Base-by-base conservation (phyloP, 2,113 vertebrate species). In the Numenius arquata region DNA sequence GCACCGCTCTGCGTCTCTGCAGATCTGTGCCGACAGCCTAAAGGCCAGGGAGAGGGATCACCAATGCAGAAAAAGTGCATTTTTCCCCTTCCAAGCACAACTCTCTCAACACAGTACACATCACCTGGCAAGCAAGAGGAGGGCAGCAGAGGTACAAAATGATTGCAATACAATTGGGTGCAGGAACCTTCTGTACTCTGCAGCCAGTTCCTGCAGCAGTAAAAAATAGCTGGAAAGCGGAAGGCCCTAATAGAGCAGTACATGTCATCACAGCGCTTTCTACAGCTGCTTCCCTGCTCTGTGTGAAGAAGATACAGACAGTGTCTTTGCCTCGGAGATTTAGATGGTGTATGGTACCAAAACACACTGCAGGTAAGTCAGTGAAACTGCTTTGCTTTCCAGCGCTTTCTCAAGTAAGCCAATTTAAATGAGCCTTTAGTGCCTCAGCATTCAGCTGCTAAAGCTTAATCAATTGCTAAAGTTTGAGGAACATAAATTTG, bases 211-310 rank as follows among this genome's bases (percentile, higher is more conserved):
- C 91, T 90, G 88, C 50, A 77, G 78, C 71, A 85, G 81, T 47
- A 56, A 82, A 88, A 95, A 96, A 79, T 9, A 94, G 78, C 94
- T 73, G 85, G 45, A 76, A 72, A 93, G 48, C 22, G 9, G 92
- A 94, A 96, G 50, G 47, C 15, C 19, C 48, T 76, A 47, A 48
- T 40, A 70, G 58, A 70, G 78, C 62, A 76, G 71, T 72, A 73
- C 72, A 93, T 38, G 45, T 73, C 62, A 80, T 30, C 71, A 70
- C n/a, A 85, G 71, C 4, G 4, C 52, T 41, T 95, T 61, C 84
- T 81, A 72, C 63, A 85, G 71, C 62, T 65, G 59, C 85, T 95
- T 94, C 82, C 88, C 66, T 48, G 65, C 68, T 41, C 86, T 89
- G 65, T 22, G 40, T n/a, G 53, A 67, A 47, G 78, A 86, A 84